Evolutionary conservation across 2,888 invertebrate genomes (phyloP).

Genomic region (Ischnura elegans): DNA sequence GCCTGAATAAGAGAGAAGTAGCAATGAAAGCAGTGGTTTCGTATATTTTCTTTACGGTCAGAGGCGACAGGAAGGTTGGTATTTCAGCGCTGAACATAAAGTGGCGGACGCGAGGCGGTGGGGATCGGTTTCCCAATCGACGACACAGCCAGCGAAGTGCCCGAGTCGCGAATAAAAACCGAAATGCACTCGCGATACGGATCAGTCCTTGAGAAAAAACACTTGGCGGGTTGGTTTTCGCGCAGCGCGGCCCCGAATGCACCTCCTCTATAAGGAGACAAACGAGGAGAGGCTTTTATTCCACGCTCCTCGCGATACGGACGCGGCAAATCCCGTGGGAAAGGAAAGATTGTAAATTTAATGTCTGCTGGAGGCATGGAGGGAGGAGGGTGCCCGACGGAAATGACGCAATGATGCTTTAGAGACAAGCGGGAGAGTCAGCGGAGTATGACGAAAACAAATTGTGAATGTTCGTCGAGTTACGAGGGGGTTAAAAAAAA

Average conservation of each 20-base stretch:
- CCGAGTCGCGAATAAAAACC: not conserved
- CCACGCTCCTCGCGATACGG: not conserved
- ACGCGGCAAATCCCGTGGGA: constrained; percentile 7
- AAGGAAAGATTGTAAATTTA: not conserved
- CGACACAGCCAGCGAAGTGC: no score
- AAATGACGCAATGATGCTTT: not conserved
- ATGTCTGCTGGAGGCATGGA: not conserved
- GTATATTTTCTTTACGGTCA: no score
- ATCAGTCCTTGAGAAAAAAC: not conserved
- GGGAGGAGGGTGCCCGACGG: not conserved
- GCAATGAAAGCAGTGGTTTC: no score
- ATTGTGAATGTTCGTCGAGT: not conserved
- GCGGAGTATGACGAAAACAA: not conserved
- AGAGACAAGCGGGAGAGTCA: not conserved
- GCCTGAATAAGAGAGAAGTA: no score
- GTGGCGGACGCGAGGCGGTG: no score
- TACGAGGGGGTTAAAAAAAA: not conserved
- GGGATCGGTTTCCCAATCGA: no score
- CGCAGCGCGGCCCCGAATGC: not conserved
- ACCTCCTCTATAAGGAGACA: not conserved
- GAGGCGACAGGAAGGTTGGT: no score
- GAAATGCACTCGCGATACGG: not conserved
- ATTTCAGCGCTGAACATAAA: no score
- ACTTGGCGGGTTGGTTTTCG: not conserved
- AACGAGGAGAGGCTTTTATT: not conserved